Conservation (phyloP, 1,140 invertebrate species). For the Parapsyche elsis region DNA sequence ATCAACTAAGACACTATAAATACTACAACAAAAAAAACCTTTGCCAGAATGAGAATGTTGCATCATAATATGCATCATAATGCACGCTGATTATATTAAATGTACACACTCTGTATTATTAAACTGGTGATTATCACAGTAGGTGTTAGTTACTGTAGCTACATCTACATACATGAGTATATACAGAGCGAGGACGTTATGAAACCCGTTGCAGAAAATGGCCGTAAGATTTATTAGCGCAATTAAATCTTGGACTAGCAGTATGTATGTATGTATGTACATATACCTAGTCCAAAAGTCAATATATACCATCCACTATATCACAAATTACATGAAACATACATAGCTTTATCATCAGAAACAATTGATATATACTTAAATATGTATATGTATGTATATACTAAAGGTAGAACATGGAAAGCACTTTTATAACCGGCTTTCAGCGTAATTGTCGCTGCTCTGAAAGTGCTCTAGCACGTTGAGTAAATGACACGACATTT, state of each 20-base stretch:
- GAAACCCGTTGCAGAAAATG: not conserved
- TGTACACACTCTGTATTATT: not conserved
- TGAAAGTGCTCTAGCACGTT: not conserved
- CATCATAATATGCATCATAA: not conserved
- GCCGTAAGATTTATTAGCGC: not conserved
- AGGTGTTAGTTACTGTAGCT: not conserved
- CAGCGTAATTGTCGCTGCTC: not conserved
- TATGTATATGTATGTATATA: not conserved
- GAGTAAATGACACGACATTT: not conserved
- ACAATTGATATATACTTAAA: not conserved
- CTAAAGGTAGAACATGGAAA: not conserved
- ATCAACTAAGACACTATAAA: too few species aligned
- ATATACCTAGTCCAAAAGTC: not conserved
- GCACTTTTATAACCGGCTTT: not conserved
- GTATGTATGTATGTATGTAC: too few species aligned
- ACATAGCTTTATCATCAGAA: not conserved
- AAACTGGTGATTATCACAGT: not conserved
- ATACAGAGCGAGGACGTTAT: not conserved
- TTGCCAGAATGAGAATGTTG: not conserved
- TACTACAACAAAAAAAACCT: not conserved
- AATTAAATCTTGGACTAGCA: not conserved
- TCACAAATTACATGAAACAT: not conserved
- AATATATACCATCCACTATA: too few species aligned
- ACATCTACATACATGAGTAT: not conserved
- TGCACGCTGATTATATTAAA: too few species aligned